A percentile compares a stretch with the other conserved stretches of the same genome.
Conservation (phyloP, 1,140 invertebrate species). For the Platyura marginata region DNA sequence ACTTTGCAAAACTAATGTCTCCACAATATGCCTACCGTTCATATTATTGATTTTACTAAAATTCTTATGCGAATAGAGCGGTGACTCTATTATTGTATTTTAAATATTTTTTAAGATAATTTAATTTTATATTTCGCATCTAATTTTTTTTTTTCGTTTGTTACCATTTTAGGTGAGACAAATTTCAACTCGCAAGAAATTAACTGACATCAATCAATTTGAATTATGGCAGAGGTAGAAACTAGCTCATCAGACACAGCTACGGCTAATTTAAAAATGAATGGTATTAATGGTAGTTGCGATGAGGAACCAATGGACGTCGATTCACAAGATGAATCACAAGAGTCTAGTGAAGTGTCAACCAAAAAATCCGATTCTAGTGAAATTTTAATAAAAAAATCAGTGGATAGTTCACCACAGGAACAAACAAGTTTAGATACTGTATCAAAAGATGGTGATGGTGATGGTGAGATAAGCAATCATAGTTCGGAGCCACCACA, state of each 20-base stretch:
- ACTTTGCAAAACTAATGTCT: no score
- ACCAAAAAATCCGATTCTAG: constrained; percentile 11
- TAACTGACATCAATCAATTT: no score
- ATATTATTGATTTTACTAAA: no score
- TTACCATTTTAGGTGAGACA: background rate
- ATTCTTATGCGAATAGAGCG: no score
- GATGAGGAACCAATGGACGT: constrained; percentile 11
- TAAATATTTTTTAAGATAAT: no score
- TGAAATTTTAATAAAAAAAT: constrained; percentile 4
- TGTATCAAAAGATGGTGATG: constrained; percentile 7
- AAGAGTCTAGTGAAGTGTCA: constrained; percentile 8
- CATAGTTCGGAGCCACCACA: background rate
- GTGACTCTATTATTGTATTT: no score
- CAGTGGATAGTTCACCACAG: constrained; percentile 2
- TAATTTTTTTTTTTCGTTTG: no score
- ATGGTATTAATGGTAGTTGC: constrained; percentile 23
- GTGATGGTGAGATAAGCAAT: constrained; percentile 13
- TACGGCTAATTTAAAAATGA: constrained; percentile 8
- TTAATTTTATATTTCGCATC: no score
- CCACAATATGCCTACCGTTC: no score
- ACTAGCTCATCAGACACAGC: constrained; percentile 3
- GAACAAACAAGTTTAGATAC: background rate
- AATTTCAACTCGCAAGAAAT: no score
- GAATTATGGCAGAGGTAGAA: constrained; percentile 6
- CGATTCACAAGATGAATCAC: constrained; percentile 8